phyloP scores from a whole-genome alignment of 2,113 vertebrate genomes.

The Phaethon lepturus region DNA sequence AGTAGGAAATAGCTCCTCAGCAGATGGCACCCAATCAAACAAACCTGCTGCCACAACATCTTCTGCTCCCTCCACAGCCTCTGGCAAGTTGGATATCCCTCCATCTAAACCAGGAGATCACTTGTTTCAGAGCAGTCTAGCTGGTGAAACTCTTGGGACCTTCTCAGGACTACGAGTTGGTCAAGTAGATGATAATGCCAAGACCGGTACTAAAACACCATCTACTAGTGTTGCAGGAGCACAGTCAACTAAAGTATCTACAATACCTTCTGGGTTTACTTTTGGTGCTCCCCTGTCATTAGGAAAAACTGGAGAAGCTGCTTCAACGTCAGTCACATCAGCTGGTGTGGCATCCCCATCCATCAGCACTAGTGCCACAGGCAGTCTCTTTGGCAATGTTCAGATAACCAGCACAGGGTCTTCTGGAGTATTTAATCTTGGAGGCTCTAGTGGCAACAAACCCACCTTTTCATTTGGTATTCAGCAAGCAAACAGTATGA shows the following conservation, averaged over 20 bases:
- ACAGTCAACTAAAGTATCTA: conserved; percentile 52
- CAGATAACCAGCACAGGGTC: background rate
- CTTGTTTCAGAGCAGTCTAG: conserved; percentile 60
- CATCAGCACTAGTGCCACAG: background rate
- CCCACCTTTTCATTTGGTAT: conserved; percentile 72
- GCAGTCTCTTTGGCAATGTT: conserved; percentile 47
- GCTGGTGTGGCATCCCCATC: background rate
- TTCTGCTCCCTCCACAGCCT: background rate
- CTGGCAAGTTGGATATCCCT: conserved; percentile 74
- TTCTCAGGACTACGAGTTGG: conserved; percentile 92
- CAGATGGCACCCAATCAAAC: conserved; percentile 55
- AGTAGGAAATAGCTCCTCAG: background rate
- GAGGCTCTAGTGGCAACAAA: conserved; percentile 62
- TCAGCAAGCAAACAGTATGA: conserved; percentile 7
- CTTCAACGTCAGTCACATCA: background rate
- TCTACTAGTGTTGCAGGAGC: background rate
- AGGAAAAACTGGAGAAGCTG: conserved; percentile 74
- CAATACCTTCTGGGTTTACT: conserved; percentile 59
- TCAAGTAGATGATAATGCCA: conserved; percentile 83
- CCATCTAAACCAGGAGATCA: conserved; percentile 72
- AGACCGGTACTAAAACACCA: conserved; percentile 60
- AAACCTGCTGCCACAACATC: conserved; percentile 37
- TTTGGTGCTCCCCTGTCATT: conserved; percentile 57
- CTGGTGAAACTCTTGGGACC: conserved; percentile 90
- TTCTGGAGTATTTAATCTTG: conserved; percentile 74